Conservation (phyloP, 2,797 vertebrate genomes). For the Acestrorhynchus altus region DNA sequence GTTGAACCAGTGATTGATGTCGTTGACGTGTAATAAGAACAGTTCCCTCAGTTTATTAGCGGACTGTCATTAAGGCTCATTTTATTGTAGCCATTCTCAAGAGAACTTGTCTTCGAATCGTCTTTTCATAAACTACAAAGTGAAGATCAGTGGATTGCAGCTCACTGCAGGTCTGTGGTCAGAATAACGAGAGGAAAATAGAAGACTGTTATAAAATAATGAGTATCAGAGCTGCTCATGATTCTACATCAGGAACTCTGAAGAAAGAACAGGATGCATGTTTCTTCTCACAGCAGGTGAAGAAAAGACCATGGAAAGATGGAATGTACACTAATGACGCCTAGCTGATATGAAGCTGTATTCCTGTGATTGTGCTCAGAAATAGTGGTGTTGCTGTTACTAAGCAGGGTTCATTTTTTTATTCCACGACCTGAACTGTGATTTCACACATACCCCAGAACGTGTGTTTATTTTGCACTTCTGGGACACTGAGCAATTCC, state of each 20-base stretch:
- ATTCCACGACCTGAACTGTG: too few species aligned
- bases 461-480: too few species aligned
- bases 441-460: too few species aligned
- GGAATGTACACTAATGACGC: too few species aligned
- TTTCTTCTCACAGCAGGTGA: background rate
- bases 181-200: slow-evolving; percentile 1
- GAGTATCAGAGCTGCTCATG: background rate
- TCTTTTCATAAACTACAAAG: background rate
- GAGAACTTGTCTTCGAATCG: background rate
- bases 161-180: background rate
- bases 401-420: too few species aligned
- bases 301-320: background rate
- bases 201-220: slow-evolving; percentile 15
- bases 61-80: background rate
- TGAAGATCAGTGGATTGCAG: background rate
- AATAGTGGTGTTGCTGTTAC: too few species aligned
- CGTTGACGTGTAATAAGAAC: background rate
- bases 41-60: background rate
- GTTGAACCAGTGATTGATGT: background rate
- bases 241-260: background rate
- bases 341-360: too few species aligned
- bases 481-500: too few species aligned
- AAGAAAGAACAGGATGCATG: too few species aligned
- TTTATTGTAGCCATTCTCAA: background rate
- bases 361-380: too few species aligned